phyloP scores from a whole-genome alignment of 1,140 invertebrate species.

The Oscheius sp. region DNA sequence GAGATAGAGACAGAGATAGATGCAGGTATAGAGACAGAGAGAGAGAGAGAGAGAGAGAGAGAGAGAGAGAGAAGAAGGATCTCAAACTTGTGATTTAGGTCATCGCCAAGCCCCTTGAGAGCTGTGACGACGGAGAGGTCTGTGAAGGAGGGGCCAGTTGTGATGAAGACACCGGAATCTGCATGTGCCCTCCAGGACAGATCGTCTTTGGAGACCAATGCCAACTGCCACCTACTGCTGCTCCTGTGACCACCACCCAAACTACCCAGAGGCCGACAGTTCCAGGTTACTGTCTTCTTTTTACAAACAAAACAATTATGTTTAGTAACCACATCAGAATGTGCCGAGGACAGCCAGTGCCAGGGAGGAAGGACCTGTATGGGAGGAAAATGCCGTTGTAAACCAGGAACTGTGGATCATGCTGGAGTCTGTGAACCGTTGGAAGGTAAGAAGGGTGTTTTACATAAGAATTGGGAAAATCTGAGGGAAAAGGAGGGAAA shows the following conservation, averaged over 20 bases:
- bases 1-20: too few species aligned
- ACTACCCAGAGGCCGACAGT: not conserved
- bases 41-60: too few species aligned
- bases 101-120: constrained; percentile 10
- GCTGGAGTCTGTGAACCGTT: constrained; percentile 35
- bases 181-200: constrained; percentile 40
- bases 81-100: too few species aligned
- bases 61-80: not conserved
- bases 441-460: constrained; percentile 29
- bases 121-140: constrained; percentile 35
- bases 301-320: not conserved
- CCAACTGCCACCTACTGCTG: constrained; percentile 20
- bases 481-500: too few species aligned
- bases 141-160: constrained; percentile 41
- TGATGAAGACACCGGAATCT: constrained; percentile 39
- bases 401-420: constrained; percentile 37
- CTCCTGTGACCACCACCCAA: not conserved
- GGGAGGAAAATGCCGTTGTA: constrained; percentile 39
- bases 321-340: constrained; percentile 26
- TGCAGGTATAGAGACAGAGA: too few species aligned
- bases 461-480: not conserved
- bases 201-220: constrained; percentile 35
- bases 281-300: not conserved
- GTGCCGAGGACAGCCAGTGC: constrained; percentile 40
- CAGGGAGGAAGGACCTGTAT: constrained; percentile 35